A percentile compares a stretch with the other conserved stretches of the same genome.
phyloP scores from a whole-genome alignment of 2,888 invertebrate genomes.

The Adela reaumurella region DNA sequence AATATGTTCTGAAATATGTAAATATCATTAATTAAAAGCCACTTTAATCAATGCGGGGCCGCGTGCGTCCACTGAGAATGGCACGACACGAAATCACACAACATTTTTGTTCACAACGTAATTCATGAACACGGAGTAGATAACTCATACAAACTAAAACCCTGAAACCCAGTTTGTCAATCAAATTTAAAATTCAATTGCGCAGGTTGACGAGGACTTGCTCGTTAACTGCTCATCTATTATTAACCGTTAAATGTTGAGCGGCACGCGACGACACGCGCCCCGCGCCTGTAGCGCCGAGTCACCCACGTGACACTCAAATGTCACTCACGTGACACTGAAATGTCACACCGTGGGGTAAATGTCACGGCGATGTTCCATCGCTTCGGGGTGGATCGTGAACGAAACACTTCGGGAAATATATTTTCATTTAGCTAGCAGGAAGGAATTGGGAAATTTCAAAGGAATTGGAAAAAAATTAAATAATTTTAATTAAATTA shows the following conservation, averaged over 20 bases:
- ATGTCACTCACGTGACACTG: constrained; percentile 18
- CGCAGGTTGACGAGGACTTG: constrained; percentile 18
- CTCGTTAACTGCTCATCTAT: constrained; percentile 42
- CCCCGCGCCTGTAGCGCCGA: constrained; percentile 12
- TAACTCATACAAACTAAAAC: no score
- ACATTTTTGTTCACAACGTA: no score
- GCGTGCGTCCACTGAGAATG: no score
- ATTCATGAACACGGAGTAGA: no score
- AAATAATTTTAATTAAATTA: no score
- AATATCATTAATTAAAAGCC: no score
- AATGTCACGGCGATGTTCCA: constrained; percentile 18
- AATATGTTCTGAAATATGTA: no score
- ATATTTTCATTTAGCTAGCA: constrained; percentile 13
- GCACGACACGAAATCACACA: no score
- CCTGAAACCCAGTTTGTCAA: constrained; percentile 10
- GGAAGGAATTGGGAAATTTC: constrained; percentile 20
- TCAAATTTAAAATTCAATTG: constrained; percentile 18
- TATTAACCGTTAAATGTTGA: constrained; percentile 25
- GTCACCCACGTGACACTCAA: constrained; percentile 26
- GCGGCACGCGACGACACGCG: constrained; percentile 2
- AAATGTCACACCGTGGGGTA: constrained; percentile 24
- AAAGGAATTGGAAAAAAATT: constrained; percentile 24
- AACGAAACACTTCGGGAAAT: constrained; percentile 6
- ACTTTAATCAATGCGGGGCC: no score
- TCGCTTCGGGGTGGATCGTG: constrained; percentile 5